These are phyloP conservation scores for Paracanthobrama guichenoti DNA, from an alignment of 2,113 vertebrate species.

Conservation along the genomic window DNA sequence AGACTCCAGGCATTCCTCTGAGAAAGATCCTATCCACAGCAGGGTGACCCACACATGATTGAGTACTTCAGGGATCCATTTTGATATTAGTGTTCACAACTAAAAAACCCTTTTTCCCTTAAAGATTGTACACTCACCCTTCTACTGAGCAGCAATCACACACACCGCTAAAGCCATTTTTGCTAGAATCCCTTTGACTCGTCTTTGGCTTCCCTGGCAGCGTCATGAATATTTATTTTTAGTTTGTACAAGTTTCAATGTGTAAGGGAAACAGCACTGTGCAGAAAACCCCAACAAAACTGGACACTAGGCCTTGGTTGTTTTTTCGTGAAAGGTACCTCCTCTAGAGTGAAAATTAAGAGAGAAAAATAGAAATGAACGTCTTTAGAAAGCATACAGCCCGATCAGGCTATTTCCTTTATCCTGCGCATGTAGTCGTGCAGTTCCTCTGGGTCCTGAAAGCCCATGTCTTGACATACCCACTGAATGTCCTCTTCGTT, in stretches of 20 bases:
- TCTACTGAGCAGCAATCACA: slow-evolving; percentile 52
- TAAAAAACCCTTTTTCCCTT: slow-evolving; percentile 49
- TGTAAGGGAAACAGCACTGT: slow-evolving; percentile 74
- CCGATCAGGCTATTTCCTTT: slow-evolving; percentile 90
- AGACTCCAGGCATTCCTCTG: slow-evolving; percentile 45
- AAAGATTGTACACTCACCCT: slow-evolving; percentile 48
- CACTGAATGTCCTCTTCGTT: slow-evolving; percentile 96
- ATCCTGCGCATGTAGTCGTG: slow-evolving; percentile 96
- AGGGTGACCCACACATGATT: slow-evolving; percentile 52
- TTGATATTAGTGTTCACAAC: slow-evolving; percentile 59
- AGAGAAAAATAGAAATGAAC: slow-evolving; percentile 75
- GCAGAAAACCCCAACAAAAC: slow-evolving; percentile 69
- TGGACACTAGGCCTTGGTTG: slow-evolving; percentile 61
- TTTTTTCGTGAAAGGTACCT: slow-evolving; percentile 65
- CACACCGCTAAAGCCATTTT: slow-evolving; percentile 62
- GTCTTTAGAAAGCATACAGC: slow-evolving; percentile 61
- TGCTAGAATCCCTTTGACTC: slow-evolving; percentile 62
- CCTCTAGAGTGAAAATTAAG: slow-evolving; percentile 73
- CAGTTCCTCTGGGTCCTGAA: slow-evolving; percentile 91
- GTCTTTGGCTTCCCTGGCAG: slow-evolving; percentile 72
- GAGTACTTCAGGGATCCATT: slow-evolving; percentile 57
- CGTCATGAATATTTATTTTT: slow-evolving; percentile 31
- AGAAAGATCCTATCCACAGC: slow-evolving; percentile 58
- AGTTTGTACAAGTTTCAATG: slow-evolving; percentile 62
- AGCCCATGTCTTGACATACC: slow-evolving; percentile 96